These are phyloP conservation scores for Drosophila kepulauana DNA, from an alignment of 1,140 invertebrate species.

Conservation along the genomic window DNA sequence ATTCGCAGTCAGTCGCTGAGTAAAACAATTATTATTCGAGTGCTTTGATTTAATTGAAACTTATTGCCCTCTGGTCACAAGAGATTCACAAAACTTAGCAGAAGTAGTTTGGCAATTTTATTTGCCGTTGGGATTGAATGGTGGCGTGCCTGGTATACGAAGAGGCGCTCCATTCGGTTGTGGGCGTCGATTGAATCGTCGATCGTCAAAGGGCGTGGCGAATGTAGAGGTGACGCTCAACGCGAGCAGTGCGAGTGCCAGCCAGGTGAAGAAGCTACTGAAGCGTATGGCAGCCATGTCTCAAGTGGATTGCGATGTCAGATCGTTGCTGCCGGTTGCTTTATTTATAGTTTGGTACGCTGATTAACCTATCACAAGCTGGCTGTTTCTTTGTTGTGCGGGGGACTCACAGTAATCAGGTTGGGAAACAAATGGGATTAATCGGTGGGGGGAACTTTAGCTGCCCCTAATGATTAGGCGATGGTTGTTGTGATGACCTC, in stretches of 20 bases:
- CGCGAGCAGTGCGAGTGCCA: slow-evolving; percentile 54
- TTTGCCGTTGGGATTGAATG: slow-evolving; percentile 73
- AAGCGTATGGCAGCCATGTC: slow-evolving; percentile 46
- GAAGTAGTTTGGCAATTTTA: slow-evolving; percentile 16
- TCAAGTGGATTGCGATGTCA: slow-evolving; percentile 15
- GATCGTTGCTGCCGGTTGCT: background rate
- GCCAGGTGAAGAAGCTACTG: slow-evolving; percentile 44
- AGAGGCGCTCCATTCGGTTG: slow-evolving; percentile 16
- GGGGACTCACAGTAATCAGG: slow-evolving; percentile 40
- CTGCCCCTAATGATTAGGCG: background rate
- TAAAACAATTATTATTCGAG: slow-evolving; percentile 51
- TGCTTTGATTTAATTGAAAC: slow-evolving; percentile 65
- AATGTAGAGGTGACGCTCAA: slow-evolving; percentile 18
- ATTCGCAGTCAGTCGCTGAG: slow-evolving; percentile 30
- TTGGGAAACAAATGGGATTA: slow-evolving; percentile 5
- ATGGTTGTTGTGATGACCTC: slow-evolving; percentile 35
- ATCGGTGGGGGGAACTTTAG: slow-evolving; percentile 40
- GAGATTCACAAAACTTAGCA: slow-evolving; percentile 3
- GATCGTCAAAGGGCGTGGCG: slow-evolving; percentile 62
- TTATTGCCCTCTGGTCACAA: slow-evolving; percentile 24
- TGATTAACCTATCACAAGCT: slow-evolving; percentile 49
- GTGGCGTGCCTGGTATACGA: slow-evolving; percentile 61
- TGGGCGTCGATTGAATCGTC: slow-evolving; percentile 30
- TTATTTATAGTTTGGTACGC: slow-evolving; percentile 51
- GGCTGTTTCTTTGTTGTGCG: background rate